Evolutionary conservation across 1,140 invertebrate species (phyloP).

Genomic region (Papilio aristodemus): DNA sequence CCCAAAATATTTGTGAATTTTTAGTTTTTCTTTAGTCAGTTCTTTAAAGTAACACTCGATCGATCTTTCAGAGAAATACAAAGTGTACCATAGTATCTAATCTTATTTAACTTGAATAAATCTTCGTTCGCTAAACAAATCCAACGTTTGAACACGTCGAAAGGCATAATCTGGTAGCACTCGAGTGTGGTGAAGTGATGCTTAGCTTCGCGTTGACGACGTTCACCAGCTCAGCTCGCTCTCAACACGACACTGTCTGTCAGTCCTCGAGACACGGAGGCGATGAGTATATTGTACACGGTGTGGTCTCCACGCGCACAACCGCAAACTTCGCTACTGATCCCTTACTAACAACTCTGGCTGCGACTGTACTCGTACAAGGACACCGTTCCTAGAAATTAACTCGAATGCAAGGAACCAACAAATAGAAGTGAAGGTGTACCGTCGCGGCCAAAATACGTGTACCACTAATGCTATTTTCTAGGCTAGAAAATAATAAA

Average conservation of each 20-base stretch:
- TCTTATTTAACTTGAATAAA: not conserved
- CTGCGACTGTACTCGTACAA: slow-evolving; percentile 49
- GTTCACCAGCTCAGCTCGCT: slow-evolving; percentile 7
- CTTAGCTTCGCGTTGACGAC: slow-evolving; percentile 10
- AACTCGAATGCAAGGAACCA: not conserved
- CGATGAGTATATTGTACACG: slow-evolving; percentile 51
- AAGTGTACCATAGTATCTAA: too few species aligned
- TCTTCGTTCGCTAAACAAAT: not conserved
- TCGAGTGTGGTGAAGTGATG: slow-evolving; percentile 25
- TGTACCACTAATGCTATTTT: slow-evolving; percentile 64
- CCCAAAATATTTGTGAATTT: too few species aligned
- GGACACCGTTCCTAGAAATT: not conserved
- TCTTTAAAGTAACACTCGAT: too few species aligned
- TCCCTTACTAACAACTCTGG: slow-evolving; percentile 71
- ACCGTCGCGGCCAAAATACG: slow-evolving; percentile 51
- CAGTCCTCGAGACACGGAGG: slow-evolving; percentile 43
- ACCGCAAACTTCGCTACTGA: slow-evolving; percentile 69
- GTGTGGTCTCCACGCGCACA: slow-evolving; percentile 74
- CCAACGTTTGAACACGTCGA: not conserved
- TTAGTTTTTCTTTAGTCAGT: too few species aligned
- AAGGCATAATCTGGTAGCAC: slow-evolving; percentile 18
- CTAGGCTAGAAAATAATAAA: slow-evolving; percentile 62
- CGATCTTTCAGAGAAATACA: too few species aligned
- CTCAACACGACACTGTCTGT: slow-evolving; percentile 15
- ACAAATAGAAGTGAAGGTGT: slow-evolving; percentile 35